A percentile compares a stretch with the other conserved stretches of the same genome.
phyloP scores from a whole-genome alignment of 2,888 invertebrate genomes.

The Odiellus spinosus region DNA sequence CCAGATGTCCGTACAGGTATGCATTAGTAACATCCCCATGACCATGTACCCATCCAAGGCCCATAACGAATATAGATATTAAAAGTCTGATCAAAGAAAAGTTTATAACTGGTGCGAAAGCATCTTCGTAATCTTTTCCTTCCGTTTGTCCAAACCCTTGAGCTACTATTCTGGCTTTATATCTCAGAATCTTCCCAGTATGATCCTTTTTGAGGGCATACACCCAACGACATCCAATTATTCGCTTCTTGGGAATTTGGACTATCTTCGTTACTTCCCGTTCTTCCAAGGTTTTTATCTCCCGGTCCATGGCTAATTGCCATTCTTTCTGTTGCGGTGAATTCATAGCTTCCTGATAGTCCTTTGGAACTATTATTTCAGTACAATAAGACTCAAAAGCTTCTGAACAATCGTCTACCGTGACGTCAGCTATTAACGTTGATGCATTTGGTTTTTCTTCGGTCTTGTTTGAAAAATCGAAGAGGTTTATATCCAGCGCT shows the following conservation, averaged over 20 bases:
- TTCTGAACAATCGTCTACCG: too few species aligned
- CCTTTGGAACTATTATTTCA: too few species aligned
- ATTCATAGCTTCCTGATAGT: neutral
- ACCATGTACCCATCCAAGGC: neutral
- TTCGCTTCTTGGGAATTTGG: neutral
- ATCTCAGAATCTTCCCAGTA: neutral
- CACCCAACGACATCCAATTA: too few species aligned
- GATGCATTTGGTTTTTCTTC: too few species aligned
- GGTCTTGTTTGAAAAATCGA: too few species aligned
- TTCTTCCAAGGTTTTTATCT: neutral
- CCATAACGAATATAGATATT: neutral
- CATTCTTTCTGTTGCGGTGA: neutral
- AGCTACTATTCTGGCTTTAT: constrained; percentile 2
- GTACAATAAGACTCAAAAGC: too few species aligned
- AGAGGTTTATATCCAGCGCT: too few species aligned
- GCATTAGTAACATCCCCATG: constrained; percentile 5
- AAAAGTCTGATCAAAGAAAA: constrained; percentile 1
- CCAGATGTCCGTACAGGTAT: constrained; percentile 3
- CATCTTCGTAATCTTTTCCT: neutral
- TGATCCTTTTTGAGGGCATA: constrained; percentile 2
- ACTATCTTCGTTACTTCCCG: constrained; percentile 1
- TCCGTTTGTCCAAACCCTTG: constrained; percentile 2
- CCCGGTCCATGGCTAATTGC: neutral
- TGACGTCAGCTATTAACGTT: too few species aligned
- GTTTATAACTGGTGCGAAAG: neutral